Percentiles rank a stretch among this genome's conserved stretches.
Evolutionary conservation across 2,113 vertebrate species (phyloP).

Genomic region (Toxotes jaculatrix): DNA sequence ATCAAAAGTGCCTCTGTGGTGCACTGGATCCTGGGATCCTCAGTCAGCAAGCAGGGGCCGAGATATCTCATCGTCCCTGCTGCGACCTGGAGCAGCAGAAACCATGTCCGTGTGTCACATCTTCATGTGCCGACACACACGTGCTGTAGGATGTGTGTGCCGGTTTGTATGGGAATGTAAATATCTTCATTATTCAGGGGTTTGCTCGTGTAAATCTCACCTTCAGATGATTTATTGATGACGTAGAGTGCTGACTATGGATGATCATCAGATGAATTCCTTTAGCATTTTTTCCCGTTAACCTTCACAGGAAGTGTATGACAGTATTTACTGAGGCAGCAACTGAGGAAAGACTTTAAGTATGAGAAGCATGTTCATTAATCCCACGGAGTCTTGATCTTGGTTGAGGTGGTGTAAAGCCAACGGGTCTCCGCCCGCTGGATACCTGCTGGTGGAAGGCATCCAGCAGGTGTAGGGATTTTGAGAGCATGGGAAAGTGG

Average conservation of each 20-base stretch:
- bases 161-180: background rate
- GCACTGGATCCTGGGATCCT: background rate
- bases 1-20: conserved; percentile 1
- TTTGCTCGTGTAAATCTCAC: background rate
- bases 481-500: no score
- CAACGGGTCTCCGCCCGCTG: no score
- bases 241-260: background rate
- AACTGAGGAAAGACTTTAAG: background rate
- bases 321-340: background rate
- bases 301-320: no score
- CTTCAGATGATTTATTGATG: background rate
- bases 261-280: background rate
- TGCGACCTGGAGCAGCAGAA: no score
- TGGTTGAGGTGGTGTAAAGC: background rate
- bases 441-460: no score
- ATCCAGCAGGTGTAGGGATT: no score
- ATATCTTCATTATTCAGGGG: background rate
- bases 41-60: background rate
- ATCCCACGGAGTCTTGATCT: background rate
- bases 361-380: background rate
- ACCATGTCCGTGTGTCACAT: background rate
- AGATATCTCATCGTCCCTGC: background rate
- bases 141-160: background rate
- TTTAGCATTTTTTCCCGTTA: background rate
- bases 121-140: background rate